Evolutionary conservation across 2,888 invertebrate genomes (phyloP), one percentile per base, ranked within the genome.

Genomic region (Dascillus cervinus): DNA sequence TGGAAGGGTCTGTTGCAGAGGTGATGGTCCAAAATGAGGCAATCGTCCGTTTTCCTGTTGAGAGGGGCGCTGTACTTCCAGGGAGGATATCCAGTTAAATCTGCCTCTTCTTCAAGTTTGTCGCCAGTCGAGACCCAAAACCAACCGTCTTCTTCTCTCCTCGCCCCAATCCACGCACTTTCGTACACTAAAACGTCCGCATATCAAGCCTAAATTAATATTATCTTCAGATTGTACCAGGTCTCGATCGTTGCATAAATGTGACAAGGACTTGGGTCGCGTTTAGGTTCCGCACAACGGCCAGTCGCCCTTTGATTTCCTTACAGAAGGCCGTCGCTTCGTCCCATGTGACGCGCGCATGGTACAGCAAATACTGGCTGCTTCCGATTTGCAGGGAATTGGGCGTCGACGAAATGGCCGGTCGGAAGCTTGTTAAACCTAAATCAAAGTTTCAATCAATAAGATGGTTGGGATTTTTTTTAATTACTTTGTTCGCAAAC

Each of bases 401-500:
- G n/a, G n/a, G n/a, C n/a, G n/a, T n/a, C n/a, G n/a, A n/a, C n/a
- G n/a, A n/a, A n/a, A n/a, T n/a, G n/a, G n/a, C n/a, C n/a, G n/a
- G n/a, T n/a, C n/a, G n/a, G n/a, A n/a, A n/a, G n/a, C n/a, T n/a
- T n/a, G n/a, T n/a, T n/a, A n/a, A n/a, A n/a, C n/a, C n/a, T n/a
- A n/a, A n/a, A n/a, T n/a, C n/a, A n/a, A n/a, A n/a, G n/a, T n/a
- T n/a, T n/a, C n/a, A n/a, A n/a, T n/a, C n/a, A n/a, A n/a, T n/a
- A n/a, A n/a, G n/a, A n/a, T n/a, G n/a, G n/a, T n/a, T n/a, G n/a
- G n/a, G n/a, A n/a, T n/a, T n/a, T n/a, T n/a, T n/a, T n/a, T n/a
- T n/a, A n/a, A n/a, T n/a, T 47, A 68, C 72, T 66, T 57, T 64
- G 62, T 40, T 72, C 70, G 20, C 72, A 72, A 2, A 64, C 66